phyloP scores from a whole-genome alignment of 2,797 vertebrate genomes.

The Florisuga fusca region DNA sequence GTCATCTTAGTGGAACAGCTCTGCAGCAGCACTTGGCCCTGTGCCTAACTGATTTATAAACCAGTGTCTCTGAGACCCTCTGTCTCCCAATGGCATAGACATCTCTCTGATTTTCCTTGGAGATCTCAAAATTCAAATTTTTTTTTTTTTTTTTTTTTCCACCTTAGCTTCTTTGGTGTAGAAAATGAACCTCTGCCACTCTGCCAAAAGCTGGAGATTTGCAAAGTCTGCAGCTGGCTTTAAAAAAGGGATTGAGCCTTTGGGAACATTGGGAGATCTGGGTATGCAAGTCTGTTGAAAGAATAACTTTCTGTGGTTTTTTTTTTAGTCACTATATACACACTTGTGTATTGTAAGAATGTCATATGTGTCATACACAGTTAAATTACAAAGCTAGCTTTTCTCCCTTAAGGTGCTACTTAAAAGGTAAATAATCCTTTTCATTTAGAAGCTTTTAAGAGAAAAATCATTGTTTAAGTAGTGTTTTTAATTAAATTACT shows the following conservation, averaged over 20 bases:
- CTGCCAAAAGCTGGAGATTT: background rate
- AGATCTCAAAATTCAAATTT: background rate
- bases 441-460: background rate
- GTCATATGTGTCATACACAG: background rate
- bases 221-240: background rate
- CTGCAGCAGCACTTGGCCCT: background rate
- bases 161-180: background rate
- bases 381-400: background rate
- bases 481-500: background rate
- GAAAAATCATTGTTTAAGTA: background rate
- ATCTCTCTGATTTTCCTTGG: background rate
- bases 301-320: background rate
- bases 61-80: no score
- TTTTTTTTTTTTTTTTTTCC: background rate
- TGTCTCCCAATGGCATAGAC: no score
- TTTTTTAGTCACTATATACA: background rate
- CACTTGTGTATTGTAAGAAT: background rate
- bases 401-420: background rate
- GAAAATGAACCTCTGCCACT: background rate
- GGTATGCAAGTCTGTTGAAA: background rate
- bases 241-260: background rate
- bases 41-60: background rate
- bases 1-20: accelerated
- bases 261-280: background rate
- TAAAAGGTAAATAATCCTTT: background rate